A percentile compares a stretch with the other conserved stretches of the same genome.
Evolutionary conservation across 2,888 invertebrate genomes (phyloP).

Genomic region (Coremacera marginata): DNA sequence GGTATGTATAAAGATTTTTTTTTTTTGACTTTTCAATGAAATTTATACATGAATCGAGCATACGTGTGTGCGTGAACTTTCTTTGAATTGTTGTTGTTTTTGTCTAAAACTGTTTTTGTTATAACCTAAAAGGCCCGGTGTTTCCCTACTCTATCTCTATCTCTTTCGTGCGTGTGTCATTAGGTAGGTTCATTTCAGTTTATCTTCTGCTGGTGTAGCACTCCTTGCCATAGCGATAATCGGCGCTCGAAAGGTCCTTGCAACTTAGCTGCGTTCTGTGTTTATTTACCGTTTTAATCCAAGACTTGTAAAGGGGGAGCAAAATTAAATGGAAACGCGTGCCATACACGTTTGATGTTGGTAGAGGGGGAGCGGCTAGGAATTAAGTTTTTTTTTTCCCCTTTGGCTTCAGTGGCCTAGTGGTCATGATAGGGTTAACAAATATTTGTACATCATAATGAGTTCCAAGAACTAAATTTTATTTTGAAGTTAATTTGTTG

Average conservation of each 20-base stretch:
- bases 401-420: no score
- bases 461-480: no score
- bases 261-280: not conserved
- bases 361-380: not conserved
- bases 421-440: no score
- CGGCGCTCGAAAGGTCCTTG: not conserved
- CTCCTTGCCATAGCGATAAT: not conserved
- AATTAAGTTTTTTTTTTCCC: no score
- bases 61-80: not conserved
- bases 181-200: not conserved
- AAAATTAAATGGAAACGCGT: constrained; percentile 31
- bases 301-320: constrained; percentile 15
- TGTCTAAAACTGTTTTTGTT: not conserved
- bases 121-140: constrained; percentile 16
- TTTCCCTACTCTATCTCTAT: not conserved
- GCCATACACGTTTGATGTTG: not conserved
- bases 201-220: not conserved
- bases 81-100: not conserved
- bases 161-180: no score
- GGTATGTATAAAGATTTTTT: not conserved
- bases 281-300: constrained; percentile 22
- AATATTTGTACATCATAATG: no score
- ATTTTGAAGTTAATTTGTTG: no score
- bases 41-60: not conserved
- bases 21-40: not conserved